These are phyloP conservation scores for human (Homo sapiens) DNA, from an alignment of 2,113 vertebrate genomes.

Conservation along the genomic window DNA sequence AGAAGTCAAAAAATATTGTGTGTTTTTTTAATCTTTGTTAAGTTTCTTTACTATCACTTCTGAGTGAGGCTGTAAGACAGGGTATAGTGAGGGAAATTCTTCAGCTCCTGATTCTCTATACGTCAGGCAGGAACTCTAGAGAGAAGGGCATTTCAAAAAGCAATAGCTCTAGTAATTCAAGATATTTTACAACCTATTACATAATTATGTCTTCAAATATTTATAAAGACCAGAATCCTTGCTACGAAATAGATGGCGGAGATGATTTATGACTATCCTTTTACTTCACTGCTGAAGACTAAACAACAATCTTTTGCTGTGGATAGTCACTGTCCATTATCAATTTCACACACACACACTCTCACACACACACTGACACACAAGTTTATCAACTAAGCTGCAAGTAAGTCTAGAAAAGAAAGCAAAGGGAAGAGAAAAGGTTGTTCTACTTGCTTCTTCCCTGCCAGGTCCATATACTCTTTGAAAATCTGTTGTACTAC, in stretches of 20 bases:
- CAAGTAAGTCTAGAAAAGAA: background rate
- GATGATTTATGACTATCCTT: no score
- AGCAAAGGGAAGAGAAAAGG: background rate
- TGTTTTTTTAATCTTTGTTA: background rate
- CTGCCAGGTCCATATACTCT: background rate
- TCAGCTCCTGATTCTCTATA: background rate
- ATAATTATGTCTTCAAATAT: background rate
- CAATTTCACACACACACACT: background rate
- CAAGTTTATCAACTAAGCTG: background rate
- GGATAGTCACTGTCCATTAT: background rate
- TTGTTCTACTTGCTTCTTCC: background rate
- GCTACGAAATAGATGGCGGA: background rate
- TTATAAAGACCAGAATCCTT: background rate
- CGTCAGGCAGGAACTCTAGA: background rate
- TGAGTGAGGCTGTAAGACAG: background rate
- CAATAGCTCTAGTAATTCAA: background rate
- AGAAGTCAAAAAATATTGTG: background rate
- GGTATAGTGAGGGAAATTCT: accelerated
- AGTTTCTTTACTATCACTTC: background rate
- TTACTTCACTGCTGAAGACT: background rate
- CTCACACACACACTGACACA: background rate
- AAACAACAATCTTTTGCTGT: background rate
- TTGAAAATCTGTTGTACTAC: background rate
- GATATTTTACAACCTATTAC: background rate
- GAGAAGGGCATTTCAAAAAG: background rate